These are phyloP conservation scores for Sogatella furcifera DNA, from an alignment of 1,140 invertebrate genomes.

Conservation along the genomic window DNA sequence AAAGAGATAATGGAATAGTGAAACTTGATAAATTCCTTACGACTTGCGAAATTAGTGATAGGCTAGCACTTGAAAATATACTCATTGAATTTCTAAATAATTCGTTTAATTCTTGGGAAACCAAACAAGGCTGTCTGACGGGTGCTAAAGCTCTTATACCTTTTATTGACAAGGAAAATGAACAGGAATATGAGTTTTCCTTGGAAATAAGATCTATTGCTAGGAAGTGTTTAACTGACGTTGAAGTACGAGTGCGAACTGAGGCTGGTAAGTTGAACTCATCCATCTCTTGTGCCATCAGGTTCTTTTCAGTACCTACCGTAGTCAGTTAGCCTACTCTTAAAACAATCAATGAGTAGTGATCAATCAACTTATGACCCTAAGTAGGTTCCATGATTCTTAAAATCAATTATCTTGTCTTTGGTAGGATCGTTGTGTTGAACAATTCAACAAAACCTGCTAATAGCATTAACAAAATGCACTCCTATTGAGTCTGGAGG, in stretches of 20 bases:
- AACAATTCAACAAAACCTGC: no score
- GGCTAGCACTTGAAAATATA: constrained; percentile 24
- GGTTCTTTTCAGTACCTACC: no score
- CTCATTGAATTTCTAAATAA: constrained; percentile 17
- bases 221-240: constrained; percentile 31
- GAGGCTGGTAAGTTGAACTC: constrained; percentile 29
- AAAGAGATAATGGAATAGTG: constrained; percentile 32
- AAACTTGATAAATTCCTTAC: constrained; percentile 29
- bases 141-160: constrained; percentile 31
- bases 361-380: no score
- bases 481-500: no score
- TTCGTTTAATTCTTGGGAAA: constrained; percentile 26
- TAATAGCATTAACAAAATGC: no score
- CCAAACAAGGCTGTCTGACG: constrained; percentile 34
- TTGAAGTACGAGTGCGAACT: constrained; percentile 35
- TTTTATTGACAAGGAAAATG: constrained; percentile 23
- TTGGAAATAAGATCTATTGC: constrained; percentile 25
- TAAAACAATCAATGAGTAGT: no score
- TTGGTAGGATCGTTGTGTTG: no score
- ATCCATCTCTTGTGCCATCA: no score
- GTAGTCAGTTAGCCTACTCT: no score
- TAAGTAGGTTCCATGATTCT: no score
- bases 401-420: no score
- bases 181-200: constrained; percentile 28
- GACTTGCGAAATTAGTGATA: constrained; percentile 18